Conservation (phyloP, 2,888 invertebrate genomes). For the Muschampia plurimacula region DNA sequence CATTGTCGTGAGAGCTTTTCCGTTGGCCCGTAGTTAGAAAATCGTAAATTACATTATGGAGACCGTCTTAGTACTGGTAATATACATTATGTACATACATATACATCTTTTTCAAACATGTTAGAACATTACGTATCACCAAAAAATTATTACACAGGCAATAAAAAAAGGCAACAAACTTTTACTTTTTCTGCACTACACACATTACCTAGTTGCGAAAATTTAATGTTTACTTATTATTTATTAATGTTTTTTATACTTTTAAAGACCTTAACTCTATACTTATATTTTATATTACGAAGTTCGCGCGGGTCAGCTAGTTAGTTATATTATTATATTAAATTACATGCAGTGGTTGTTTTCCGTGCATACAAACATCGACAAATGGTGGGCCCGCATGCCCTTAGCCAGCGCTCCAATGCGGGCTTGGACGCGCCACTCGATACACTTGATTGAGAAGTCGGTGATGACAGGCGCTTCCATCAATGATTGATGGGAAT, state of each 20-base stretch:
- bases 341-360: neutral
- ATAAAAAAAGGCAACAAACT: too few species aligned
- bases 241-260: too few species aligned
- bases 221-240: too few species aligned
- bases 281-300: too few species aligned
- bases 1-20: slow-evolving; percentile 24
- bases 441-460: slow-evolving; percentile 58
- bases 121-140: too few species aligned
- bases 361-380: slow-evolving; percentile 58
- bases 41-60: neutral
- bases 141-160: too few species aligned
- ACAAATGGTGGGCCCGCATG: slow-evolving; percentile 68
- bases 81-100: too few species aligned
- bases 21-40: slow-evolving; percentile 12
- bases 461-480: slow-evolving; percentile 48
- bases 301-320: too few species aligned
- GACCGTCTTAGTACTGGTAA: neutral
- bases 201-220: too few species aligned
- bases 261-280: too few species aligned
- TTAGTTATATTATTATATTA: neutral
- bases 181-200: too few species aligned
- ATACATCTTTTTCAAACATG: too few species aligned
- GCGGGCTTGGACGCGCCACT: slow-evolving; percentile 57
- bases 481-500: slow-evolving; percentile 31
- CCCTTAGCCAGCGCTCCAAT: slow-evolving; percentile 53